phyloP scores from a whole-genome alignment of 1,140 invertebrate species.

The Drosophila pseudoobscura region DNA sequence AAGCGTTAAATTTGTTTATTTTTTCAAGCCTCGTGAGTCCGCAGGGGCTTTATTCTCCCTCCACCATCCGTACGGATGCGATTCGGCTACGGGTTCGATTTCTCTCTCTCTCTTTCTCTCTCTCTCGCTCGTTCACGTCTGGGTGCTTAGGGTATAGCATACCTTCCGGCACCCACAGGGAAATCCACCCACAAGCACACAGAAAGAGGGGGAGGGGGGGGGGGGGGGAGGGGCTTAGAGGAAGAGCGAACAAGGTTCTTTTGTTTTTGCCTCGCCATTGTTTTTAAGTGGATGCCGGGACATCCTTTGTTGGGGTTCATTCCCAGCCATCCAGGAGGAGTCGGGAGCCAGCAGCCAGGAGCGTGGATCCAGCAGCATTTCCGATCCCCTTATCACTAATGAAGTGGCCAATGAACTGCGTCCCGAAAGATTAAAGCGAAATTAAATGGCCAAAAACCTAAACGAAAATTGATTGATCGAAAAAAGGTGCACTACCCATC shows the following conservation, averaged over 20 bases:
- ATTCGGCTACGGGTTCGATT: conserved; percentile 54
- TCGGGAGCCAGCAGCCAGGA: too few relatives aligned
- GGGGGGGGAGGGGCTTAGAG: too few relatives aligned
- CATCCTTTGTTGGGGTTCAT: conserved; percentile 49
- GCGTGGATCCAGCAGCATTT: conserved; percentile 19
- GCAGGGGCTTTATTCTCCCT: conserved; percentile 1
- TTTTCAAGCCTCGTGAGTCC: conserved; percentile 50
- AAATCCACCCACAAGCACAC: conserved; percentile 41
- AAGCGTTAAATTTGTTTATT: conserved; percentile 82
- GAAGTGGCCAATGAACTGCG: conserved; percentile 79
- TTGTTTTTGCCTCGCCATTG: conserved; percentile 71
- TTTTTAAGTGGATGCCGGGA: conserved; percentile 76
- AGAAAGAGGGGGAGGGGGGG: conserved; percentile 2
- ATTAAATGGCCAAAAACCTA: conserved; percentile 61
- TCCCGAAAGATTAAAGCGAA: conserved; percentile 77
- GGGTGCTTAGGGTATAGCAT: conserved; percentile 58
- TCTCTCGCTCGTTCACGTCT: conserved; percentile 8
- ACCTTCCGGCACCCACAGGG: conserved; percentile 53
- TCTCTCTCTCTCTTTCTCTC: conserved; percentile 40
- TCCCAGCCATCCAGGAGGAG: background rate
- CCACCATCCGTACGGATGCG: background rate
- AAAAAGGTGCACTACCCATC: conserved; percentile 55
- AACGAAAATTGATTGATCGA: conserved; percentile 74
- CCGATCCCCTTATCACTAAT: conserved; percentile 72
- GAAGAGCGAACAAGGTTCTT: conserved; percentile 24